A percentile compares a stretch with the other conserved stretches of the same genome.
These are phyloP conservation scores for Formica aserva DNA, from an alignment of 2,888 invertebrate species.

Conservation along the genomic window DNA sequence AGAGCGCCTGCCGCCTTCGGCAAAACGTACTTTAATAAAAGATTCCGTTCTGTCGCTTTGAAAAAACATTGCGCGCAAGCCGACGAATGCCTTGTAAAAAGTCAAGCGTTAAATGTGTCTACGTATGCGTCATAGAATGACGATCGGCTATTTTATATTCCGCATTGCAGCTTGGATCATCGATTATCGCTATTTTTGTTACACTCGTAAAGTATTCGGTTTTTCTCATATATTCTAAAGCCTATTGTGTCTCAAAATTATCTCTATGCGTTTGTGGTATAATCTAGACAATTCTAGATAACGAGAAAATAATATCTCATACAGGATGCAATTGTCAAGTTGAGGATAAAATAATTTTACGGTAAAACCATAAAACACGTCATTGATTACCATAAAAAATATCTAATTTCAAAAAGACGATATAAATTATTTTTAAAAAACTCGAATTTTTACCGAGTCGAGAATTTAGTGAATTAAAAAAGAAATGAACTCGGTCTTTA, in stretches of 20 bases:
- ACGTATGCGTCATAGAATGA: not conserved
- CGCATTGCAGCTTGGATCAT: not conserved
- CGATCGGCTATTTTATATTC: conserved; percentile 27
- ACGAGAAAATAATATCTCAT: not conserved
- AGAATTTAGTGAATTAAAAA: too few relatives aligned
- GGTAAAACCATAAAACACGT: not conserved
- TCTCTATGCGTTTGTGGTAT: not conserved
- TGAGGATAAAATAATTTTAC: not conserved
- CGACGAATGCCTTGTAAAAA: conserved; percentile 18
- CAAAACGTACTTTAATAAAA: conserved; percentile 56
- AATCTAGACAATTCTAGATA: not conserved
- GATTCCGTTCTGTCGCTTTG: conserved; percentile 43
- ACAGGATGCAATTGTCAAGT: not conserved
- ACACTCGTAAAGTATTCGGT: not conserved
- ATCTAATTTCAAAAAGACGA: not conserved
- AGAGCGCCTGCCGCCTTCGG: conserved; percentile 57
- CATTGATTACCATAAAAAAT: not conserved
- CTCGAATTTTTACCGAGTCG: too few relatives aligned
- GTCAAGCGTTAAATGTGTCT: conserved; percentile 42
- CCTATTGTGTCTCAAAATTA: not conserved
- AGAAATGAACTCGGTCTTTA: not conserved
- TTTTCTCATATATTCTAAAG: not conserved
- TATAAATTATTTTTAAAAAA: not conserved
- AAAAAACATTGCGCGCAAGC: conserved; percentile 47
- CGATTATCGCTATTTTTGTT: not conserved